Conservation (phyloP, 2,888 invertebrate species). For the Ceramica pisi region DNA sequence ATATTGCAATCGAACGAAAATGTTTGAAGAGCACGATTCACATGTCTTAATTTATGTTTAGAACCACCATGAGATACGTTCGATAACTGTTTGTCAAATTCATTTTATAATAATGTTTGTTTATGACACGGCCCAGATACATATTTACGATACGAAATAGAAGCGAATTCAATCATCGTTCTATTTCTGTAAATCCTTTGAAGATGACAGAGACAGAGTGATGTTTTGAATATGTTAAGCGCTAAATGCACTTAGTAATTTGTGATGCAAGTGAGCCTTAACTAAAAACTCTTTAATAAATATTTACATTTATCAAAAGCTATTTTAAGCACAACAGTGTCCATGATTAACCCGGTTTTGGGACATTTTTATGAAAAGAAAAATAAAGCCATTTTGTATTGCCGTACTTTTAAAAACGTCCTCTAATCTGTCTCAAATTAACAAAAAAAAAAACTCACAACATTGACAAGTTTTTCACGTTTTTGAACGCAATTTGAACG, state of each 20-base stretch:
- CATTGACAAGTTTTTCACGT: neutral
- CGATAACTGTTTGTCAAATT: too few relatives aligned
- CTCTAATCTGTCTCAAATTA: neutral
- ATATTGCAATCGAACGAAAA: too few relatives aligned
- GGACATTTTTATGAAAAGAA: neutral
- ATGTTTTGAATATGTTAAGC: neutral
- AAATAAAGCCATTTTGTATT: neutral
- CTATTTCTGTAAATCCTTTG: neutral
- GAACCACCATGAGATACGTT: too few relatives aligned
- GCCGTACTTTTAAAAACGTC: neutral
- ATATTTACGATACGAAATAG: too few relatives aligned
- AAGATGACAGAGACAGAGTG: neutral
- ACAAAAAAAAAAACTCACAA: neutral
- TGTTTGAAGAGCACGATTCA: too few relatives aligned
- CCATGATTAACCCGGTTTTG: neutral
- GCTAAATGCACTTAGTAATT: neutral
- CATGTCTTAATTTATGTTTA: too few relatives aligned
- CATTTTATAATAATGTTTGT: too few relatives aligned
- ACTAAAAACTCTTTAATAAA: constrained; percentile 39
- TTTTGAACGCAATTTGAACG: neutral
- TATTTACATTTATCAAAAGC: constrained; percentile 46
- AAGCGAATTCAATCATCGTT: neutral
- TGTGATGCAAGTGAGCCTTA: neutral
- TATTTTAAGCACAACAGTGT: constrained; percentile 23
- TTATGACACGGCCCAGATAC: neutral